phyloP scores from a whole-genome alignment of 92 coral and sea anemone genomes.

The Anthopleura xanthogrammica region DNA sequence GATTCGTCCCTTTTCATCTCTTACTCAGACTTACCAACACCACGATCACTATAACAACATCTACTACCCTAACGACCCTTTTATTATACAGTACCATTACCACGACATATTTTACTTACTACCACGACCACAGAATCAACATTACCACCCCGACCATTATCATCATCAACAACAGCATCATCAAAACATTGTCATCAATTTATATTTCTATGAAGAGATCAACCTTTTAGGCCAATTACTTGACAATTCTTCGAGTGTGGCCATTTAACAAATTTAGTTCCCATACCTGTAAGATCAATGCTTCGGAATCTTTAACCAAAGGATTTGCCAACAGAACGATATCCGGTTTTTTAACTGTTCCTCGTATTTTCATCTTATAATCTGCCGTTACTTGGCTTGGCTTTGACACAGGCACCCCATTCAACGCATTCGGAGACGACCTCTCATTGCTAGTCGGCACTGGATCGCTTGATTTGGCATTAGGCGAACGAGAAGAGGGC shows the following conservation, averaged over 20 bases:
- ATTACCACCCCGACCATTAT: too few relatives aligned
- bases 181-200: too few relatives aligned
- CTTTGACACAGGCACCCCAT: conserved; percentile 11
- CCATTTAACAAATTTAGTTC: background rate
- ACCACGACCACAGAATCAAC: too few relatives aligned
- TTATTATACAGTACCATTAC: too few relatives aligned
- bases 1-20: too few relatives aligned
- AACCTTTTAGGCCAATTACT: too few relatives aligned
- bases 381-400: conserved; percentile 15
- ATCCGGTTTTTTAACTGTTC: conserved; percentile 77
- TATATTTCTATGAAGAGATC: too few relatives aligned
- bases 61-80: too few relatives aligned
- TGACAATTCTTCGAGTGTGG: background rate
- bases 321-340: conserved; percentile 88
- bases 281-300: conserved; percentile 77
- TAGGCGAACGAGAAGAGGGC: background rate
- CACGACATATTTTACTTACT: too few relatives aligned
- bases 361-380: conserved; percentile 69
- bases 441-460: background rate
- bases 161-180: too few relatives aligned
- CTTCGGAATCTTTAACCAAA: conserved; percentile 72
- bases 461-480: background rate
- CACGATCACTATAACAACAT: background rate
- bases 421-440: background rate
- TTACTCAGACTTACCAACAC: background rate